phyloP scores from a whole-genome alignment of 2,797 vertebrate species.

The Muscicapa comitata region DNA sequence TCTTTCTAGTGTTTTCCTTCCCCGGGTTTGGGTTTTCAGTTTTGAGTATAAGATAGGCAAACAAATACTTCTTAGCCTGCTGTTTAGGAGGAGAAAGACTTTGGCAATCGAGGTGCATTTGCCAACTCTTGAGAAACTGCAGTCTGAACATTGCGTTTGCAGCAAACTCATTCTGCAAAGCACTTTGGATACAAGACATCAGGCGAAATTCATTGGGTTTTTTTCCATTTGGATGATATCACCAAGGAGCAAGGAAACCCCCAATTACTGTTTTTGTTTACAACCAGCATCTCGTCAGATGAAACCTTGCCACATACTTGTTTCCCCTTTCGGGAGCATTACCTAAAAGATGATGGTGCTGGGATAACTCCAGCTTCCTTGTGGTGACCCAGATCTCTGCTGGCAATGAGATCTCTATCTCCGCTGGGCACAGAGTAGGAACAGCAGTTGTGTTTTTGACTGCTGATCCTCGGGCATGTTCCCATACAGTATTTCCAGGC shows the following conservation, averaged over 20 bases:
- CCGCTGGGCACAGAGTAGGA: rapidly evolving
- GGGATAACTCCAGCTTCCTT: conserved; percentile 8
- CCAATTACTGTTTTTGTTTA: neutral
- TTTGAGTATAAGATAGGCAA: neutral
- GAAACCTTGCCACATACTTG: neutral
- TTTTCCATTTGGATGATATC: neutral
- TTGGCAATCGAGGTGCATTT: neutral
- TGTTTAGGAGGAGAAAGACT: neutral
- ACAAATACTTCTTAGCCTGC: neutral
- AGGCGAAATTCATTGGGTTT: rapidly evolving
- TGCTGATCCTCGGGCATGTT: neutral
- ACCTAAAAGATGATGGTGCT: neutral
- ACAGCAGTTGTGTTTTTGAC: neutral
- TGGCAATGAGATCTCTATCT: neutral
- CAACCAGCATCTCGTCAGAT: neutral
- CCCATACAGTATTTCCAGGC: neutral
- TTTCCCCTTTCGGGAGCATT: neutral
- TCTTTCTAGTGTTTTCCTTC: neutral
- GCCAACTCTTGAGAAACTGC: neutral
- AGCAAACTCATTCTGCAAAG: neutral
- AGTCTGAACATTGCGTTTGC: neutral
- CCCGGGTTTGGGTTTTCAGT: neutral
- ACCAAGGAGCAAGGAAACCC: neutral
- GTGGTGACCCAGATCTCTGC: conserved; percentile 39
- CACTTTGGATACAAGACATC: neutral